Percentiles rank a stretch among this genome's conserved stretches.
Conservation (phyloP, 1,140 invertebrate species). For the Apis florea region DNA sequence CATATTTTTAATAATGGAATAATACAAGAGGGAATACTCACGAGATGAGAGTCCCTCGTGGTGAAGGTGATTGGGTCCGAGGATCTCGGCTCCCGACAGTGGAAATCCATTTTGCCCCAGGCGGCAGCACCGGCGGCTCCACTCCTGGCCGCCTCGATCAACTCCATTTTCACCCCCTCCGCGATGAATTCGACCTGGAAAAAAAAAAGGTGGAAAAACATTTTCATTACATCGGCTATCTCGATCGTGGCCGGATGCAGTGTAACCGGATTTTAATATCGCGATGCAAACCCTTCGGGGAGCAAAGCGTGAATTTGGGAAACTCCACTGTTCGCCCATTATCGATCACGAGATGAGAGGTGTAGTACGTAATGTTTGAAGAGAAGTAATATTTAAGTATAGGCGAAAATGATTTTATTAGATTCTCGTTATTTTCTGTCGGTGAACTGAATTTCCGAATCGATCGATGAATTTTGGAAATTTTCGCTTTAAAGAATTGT, state of each 20-base stretch:
- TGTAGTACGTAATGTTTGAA: background rate
- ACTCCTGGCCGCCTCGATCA: conserved; percentile 92
- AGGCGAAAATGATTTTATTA: background rate
- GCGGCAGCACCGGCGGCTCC: conserved; percentile 93
- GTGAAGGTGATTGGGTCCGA: conserved; percentile 95
- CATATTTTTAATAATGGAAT: conserved; percentile 20
- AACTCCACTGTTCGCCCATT: background rate
- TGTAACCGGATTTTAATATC: conserved; percentile 32
- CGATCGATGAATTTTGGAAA: too few species aligned
- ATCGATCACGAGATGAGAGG: background rate
- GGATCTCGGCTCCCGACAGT: conserved; percentile 91
- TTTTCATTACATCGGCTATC: conserved; percentile 22
- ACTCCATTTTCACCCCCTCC: conserved; percentile 91
- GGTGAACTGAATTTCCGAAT: too few species aligned
- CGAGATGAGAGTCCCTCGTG: conserved; percentile 93
- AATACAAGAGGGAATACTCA: conserved; percentile 78
- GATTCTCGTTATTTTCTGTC: too few species aligned
- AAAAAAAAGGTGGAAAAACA: conserved; percentile 25
- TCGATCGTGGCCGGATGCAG: conserved; percentile 3
- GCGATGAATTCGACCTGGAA: conserved; percentile 94
- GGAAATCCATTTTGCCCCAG: conserved; percentile 92
- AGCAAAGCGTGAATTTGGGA: conserved; percentile 1
- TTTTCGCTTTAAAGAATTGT: too few species aligned
- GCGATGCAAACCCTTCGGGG: background rate
- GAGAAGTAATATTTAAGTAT: background rate